These are phyloP conservation scores for Mus spretus DNA, from an alignment of 2,797 vertebrate genomes.

Conservation along the genomic window DNA sequence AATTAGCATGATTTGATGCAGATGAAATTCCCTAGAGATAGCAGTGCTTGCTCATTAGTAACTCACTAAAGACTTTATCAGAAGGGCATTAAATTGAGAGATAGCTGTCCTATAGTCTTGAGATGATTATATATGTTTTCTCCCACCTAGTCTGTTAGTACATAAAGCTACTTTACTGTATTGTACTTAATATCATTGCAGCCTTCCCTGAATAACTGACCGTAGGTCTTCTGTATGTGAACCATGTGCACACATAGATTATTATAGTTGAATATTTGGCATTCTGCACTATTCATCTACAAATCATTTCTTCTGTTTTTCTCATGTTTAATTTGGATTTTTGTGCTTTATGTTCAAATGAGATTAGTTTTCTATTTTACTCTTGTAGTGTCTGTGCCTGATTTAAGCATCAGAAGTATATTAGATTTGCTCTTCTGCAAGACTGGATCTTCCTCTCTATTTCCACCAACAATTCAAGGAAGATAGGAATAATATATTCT, in stretches of 20 bases:
- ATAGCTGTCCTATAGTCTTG: not conserved
- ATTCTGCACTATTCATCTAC: not conserved
- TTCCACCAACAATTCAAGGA: constrained; percentile 26
- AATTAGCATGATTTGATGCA: not conserved
- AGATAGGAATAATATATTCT: not conserved
- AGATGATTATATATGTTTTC: constrained; percentile 4
- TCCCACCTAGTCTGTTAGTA: not conserved
- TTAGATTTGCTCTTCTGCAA: constrained; percentile 10
- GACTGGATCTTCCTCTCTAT: not conserved
- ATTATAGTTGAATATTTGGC: not conserved
- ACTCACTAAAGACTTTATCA: constrained; percentile 33
- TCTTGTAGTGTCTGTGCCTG: not conserved
- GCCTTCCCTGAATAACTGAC: not conserved
- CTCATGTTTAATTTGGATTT: constrained; percentile 30
- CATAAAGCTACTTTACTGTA: not conserved
- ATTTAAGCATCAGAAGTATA: constrained; percentile 8
- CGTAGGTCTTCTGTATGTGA: not conserved
- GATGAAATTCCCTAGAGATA: constrained; percentile 8
- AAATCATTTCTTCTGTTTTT: constrained; percentile 12
- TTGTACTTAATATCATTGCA: not conserved
- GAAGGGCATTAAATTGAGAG: not conserved
- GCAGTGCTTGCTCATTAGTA: constrained; percentile 4
- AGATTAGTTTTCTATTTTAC: constrained; percentile 8
- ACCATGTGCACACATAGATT: too few relatives aligned
- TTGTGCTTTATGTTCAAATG: not conserved